Evolutionary conservation across 2,113 vertebrate genomes (phyloP), one percentile per base, ranked within the genome.

Genomic region (cattle (Bos taurus)): DNA sequence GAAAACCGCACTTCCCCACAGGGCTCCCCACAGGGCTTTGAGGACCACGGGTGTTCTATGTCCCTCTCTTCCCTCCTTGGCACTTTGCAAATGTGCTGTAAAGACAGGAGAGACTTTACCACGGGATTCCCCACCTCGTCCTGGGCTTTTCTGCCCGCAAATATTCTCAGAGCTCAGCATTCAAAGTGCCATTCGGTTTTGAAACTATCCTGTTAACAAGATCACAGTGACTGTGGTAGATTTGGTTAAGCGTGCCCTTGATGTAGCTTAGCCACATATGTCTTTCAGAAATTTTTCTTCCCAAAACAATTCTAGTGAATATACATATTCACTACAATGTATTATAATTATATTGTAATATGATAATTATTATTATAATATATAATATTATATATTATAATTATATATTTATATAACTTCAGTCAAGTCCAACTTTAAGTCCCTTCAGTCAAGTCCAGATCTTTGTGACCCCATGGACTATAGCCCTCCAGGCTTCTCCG

Each of bases 1-100:
- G 46, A 57, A 6, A 9, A 3, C 15, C 0, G 0, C 33, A 21
- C 14, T 74, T 83, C 13, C 46, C 74, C 48, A 5, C 3, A 43
- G 15, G 16, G 11, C 9, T 83, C 13, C 46, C 74, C 48, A 5
- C 3, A 43, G 15, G 16, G 11, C 9, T 77, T 90, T 17, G 2
- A 81, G 48, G 30, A 46, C 6, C 2, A 12, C 33, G 23, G 19
- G 6, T 6, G 1, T 23, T 36, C 26, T 48, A 0, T 40, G 84
- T 54, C n/a, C 6, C 33, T 33, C 33, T 40, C 14, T 81, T 84
- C 5, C 1, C 23, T 91, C 15, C 26, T 57, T 74, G 57, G 16
- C 15, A 21, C 21, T 56, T 90, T 90, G 16, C 50, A 7, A 59
- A 19, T 7, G 33, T 2, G 10, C 40, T 77, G 4, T 28, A 74